phyloP scores from a whole-genome alignment of 2,888 invertebrate species.

The Agonopterix subpropinquella region DNA sequence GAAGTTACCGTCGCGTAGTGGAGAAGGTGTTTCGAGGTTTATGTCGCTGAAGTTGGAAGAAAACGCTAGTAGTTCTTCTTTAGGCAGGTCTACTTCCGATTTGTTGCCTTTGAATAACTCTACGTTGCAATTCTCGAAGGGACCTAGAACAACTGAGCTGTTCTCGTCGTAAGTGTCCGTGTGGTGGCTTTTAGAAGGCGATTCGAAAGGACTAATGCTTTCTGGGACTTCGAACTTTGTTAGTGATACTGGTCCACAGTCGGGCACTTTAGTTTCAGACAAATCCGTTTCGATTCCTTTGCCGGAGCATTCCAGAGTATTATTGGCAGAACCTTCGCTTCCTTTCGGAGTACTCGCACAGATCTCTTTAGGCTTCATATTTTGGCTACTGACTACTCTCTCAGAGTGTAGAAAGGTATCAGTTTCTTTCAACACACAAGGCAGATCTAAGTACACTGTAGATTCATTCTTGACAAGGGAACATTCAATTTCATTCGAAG shows the following conservation, averaged over 20 bases:
- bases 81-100: slow-evolving; percentile 56
- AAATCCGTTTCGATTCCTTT: slow-evolving; percentile 27
- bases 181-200: slow-evolving; percentile 61
- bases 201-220: slow-evolving; percentile 57
- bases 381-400: slow-evolving; percentile 31
- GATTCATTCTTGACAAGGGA: slow-evolving; percentile 46
- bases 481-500: slow-evolving; percentile 19
- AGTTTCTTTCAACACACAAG: slow-evolving; percentile 44
- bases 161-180: slow-evolving; percentile 67
- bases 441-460: slow-evolving; percentile 61
- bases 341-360: slow-evolving; percentile 54
- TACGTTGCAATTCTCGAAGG: slow-evolving; percentile 73
- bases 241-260: slow-evolving; percentile 22
- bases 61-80: slow-evolving; percentile 68
- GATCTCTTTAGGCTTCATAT: slow-evolving; percentile 24
- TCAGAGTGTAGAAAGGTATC: slow-evolving; percentile 50
- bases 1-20: slow-evolving; percentile 61
- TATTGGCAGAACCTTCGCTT: slow-evolving; percentile 42
- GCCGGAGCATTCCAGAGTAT: slow-evolving; percentile 28
- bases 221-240: slow-evolving; percentile 51
- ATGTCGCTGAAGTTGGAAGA: slow-evolving; percentile 73
- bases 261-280: slow-evolving; percentile 36
- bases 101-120: slow-evolving; percentile 70
- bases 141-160: slow-evolving; percentile 74
- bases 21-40: slow-evolving; percentile 64